Conservation (phyloP, 2,888 invertebrate species). For the Trachelus troglodyta region DNA sequence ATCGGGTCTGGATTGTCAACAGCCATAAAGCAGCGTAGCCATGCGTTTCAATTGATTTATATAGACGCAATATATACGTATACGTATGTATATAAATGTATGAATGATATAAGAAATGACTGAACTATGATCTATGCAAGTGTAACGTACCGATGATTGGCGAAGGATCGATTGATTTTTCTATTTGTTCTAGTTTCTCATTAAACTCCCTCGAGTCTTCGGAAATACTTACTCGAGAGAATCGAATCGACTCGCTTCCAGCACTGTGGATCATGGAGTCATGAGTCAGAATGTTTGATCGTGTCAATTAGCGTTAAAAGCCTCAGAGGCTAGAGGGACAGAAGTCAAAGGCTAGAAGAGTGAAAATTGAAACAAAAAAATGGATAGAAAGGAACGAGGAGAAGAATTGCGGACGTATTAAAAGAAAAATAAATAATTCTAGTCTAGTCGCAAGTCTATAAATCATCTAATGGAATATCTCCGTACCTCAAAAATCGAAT, state of each 20-base stretch:
- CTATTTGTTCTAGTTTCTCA: neutral
- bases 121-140: constrained; percentile 1
- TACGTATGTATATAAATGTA: neutral
- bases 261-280: neutral
- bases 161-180: constrained; percentile 31
- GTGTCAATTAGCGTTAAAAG: neutral
- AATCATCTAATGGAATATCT: neutral
- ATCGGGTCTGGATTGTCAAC: neutral
- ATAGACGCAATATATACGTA: neutral
- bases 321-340: neutral
- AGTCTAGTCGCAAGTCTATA: neutral
- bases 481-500: constrained; percentile 30
- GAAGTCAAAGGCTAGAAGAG: neutral
- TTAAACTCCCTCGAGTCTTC: neutral
- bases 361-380: neutral
- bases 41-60: constrained; percentile 29
- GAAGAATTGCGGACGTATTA: neutral
- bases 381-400: neutral
- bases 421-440: neutral
- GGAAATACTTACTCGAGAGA: neutral
- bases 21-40: constrained; percentile 18
- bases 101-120: neutral
- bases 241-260: neutral
- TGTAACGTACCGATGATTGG: constrained; percentile 50
- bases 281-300: neutral